Evolutionary conservation across 2,888 invertebrate genomes (phyloP), one percentile per base, ranked within the genome.

Genomic region (Clanis bilineata): DNA sequence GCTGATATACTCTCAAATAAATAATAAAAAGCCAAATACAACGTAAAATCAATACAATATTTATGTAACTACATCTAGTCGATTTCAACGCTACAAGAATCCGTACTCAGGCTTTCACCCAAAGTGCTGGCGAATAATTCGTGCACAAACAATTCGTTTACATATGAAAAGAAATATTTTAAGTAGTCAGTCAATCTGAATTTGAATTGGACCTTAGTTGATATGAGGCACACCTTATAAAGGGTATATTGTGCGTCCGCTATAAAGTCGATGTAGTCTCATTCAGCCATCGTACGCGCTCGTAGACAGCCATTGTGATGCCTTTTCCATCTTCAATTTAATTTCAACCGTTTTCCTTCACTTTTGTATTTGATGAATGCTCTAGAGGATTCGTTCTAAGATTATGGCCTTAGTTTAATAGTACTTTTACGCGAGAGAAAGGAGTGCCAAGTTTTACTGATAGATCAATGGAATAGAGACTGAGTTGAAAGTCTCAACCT

Each of bases 251-350:
- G 80, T 82, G 77, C 74, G 78, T 71, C 78, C 70, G 77, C 79
- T 79, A 82, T 78, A 73, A 80, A 82, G 79, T 82, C 80, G 75
- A 77, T 79, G 81, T 81, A 82, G 79, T 74, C 72, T 75, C 73
- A 83, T 84, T 83, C 85, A 83, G 72, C 69, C 71, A 73, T 73
- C 73, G 74, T 75, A 70, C 70, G 69, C 74, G 74, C 73, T 77
- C 73, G 69, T 69, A 74, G 78, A 72, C 70, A 68, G 68, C 79
- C 68, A 85, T 89, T 88, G 87, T 87, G 76, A 67, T 72, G 76
- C 81, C 83, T 85, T 83, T 84, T 80, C 78, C 70, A 76, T 78
- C 77, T 83, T 84, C 80, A 83, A 87, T 86, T 82, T 82, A 82
- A 84, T 86, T 83, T 83, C 77, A 83, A 77, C 74, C 80, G 74